phyloP scores from a whole-genome alignment of 1,140 invertebrate genomes.

The Caenorhabditis latens region DNA sequence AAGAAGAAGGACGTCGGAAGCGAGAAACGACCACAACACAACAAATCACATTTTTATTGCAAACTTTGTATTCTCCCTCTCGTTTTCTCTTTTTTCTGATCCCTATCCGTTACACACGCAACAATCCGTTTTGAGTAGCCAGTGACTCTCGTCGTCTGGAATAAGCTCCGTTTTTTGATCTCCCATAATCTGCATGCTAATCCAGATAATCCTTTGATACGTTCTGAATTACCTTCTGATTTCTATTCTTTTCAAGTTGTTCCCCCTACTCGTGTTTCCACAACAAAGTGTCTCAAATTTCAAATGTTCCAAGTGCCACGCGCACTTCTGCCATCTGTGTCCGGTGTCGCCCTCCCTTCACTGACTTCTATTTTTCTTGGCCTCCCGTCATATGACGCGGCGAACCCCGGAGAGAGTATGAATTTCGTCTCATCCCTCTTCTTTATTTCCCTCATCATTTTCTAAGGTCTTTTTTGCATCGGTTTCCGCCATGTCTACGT shows the following conservation, averaged over 20 bases:
- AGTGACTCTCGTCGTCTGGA: constrained; percentile 1
- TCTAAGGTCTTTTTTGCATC: neutral
- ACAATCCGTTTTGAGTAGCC: neutral
- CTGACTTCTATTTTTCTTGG: neutral
- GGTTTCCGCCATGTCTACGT: neutral
- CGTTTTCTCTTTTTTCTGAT: neutral
- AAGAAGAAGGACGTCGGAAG: constrained; percentile 36
- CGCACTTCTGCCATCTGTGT: constrained; percentile 20
- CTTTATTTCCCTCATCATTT: neutral
- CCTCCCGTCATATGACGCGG: constrained; percentile 17
- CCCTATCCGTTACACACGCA: neutral
- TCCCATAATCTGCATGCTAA: neutral
- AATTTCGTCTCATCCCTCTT: neutral
- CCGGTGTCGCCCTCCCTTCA: neutral
- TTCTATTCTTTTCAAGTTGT: neutral
- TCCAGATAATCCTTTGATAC: constrained; percentile 5
- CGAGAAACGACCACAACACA: constrained; percentile 36
- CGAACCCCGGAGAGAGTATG: neutral
- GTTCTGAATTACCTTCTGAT: neutral
- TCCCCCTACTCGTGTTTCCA: constrained; percentile 20
- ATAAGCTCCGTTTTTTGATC: neutral
- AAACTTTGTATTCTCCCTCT: constrained; percentile 17
- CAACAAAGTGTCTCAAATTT: constrained; percentile 13
- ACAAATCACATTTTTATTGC: constrained; percentile 52
- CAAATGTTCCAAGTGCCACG: constrained; percentile 47